Conservation (phyloP, 2,797 vertebrate genomes). For the Hoplostethus mediterraneus region DNA sequence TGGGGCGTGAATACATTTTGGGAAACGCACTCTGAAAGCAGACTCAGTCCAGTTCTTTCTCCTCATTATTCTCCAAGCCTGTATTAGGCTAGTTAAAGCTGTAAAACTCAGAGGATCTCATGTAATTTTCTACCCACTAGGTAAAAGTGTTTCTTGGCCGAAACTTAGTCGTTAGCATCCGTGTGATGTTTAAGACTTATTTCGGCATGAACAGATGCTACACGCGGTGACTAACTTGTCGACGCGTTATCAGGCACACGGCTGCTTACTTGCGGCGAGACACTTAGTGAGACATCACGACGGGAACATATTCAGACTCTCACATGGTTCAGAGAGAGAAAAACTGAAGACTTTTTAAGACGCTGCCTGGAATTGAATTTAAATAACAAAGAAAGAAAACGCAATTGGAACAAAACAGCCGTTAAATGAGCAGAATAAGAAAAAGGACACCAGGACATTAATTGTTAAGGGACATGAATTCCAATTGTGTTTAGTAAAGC, state of each 20-base stretch:
- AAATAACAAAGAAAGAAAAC: too few relatives aligned
- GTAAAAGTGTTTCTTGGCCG: constrained; percentile 15
- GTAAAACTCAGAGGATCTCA: not conserved
- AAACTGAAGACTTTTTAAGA: too few relatives aligned
- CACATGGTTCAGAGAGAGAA: too few relatives aligned
- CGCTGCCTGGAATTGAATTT: too few relatives aligned
- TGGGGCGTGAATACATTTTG: constrained; percentile 52
- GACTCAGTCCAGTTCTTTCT: constrained; percentile 17
- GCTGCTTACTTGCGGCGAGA: not conserved
- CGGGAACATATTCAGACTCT: too few relatives aligned
- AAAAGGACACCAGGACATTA: too few relatives aligned
- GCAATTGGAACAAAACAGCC: too few relatives aligned
- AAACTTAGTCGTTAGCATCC: not conserved
- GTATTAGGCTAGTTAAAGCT: constrained; percentile 5
- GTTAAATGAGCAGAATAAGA: too few relatives aligned
- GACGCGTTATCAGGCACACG: not conserved
- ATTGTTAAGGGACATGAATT: too few relatives aligned
- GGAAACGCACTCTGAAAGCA: constrained; percentile 31
- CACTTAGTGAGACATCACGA: not conserved
- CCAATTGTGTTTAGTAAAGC: too few relatives aligned
- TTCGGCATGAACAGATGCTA: constrained; percentile 7
- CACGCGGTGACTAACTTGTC: not conserved
- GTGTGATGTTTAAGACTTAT: not conserved
- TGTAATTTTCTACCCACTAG: not conserved
- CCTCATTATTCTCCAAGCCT: constrained; percentile 2